Evolutionary conservation across 1,140 invertebrate genomes (phyloP), one percentile per base, ranked within the genome.

Genomic region (Sinella curviseta): DNA sequence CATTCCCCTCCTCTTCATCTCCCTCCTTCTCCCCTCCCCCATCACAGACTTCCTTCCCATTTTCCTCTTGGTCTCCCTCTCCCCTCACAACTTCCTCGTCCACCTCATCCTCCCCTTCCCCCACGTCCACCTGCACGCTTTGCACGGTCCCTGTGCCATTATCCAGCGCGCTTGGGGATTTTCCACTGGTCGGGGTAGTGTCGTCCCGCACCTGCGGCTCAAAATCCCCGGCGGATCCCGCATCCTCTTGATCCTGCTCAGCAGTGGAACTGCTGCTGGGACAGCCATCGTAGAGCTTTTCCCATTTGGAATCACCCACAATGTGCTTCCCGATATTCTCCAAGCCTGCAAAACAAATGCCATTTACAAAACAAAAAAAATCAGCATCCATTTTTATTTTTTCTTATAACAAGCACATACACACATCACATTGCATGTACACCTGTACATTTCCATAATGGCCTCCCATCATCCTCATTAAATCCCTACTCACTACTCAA

Each of bases 241-340:
- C n/a, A n/a, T 60, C 24, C 57, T 60, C 57, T 26, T 60, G 57
- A 3, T 60, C 57, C 24, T 16, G 12, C 57, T 60, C 57, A 16
- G 3, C 57, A 8, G 39, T 20, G 8, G 20, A 8, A 48, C 8
- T 48, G 39, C 39, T 48, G 16, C 16, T 75, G 2, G 74, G 34
- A 24, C 74, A 54, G 74, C 35, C 35, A 54, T 54, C 74, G 74
- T 70, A 70, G 34, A 39, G 35, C 35, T 73, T 79, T 55, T 81
- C 54, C 80, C 80, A 83, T 77, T 83, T 82, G n/a, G 78, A 77
- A 20, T 83, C 82, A 16, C 82, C 82, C 30, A 83, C 82, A 77
- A 83, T 79, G 48, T 80, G 65, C 57, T 78, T 83, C 31, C 80
- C 82, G 73, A 83, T 79, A 75, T 78, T 81, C 74, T 83, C 82